Evolutionary conservation across 2,888 invertebrate species (phyloP), one percentile per base, ranked within the genome.

Genomic region (Melanchra persicariae): DNA sequence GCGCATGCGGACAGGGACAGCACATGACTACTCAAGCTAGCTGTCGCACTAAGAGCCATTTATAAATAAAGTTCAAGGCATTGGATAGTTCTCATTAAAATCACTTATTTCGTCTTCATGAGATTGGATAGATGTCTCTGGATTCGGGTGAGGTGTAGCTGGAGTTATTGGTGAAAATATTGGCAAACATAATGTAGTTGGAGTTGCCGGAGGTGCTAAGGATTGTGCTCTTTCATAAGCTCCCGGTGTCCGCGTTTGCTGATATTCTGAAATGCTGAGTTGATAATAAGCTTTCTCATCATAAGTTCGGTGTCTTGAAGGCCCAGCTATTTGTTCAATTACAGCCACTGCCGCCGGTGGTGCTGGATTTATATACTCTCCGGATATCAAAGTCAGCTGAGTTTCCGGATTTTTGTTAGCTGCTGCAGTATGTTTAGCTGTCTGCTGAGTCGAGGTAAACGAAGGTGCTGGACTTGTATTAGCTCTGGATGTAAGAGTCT

Each of bases 1-100:
- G 66, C 70, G 72, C 76, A 72, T 77, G 76, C 76, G 72, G 76
- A 77, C 76, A 77, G 76, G 72, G 72, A 77, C 72, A 77, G 76
- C 76, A 77, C 76, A 77, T 77, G 76, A 77, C 59, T 77, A 72
- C 72, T 77, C 76, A 72, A 77, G 72, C 76, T 77, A 77, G 66
- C 76, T 77, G 72, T 72, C 62, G 72, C 76, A 69, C 76, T 61
- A 61, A 61, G 49, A 61, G 72, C 76, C 72, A 77, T 77, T 72
- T 72, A 77, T 77, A 72, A 69, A 71, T 76, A 76, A 26, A 72
- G 76, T 76, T 76, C 71, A 76, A 76, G 76, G 71, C 71, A 76
- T 76, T 76, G 62, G 71, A 76, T 76, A 76, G 76, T 76, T 76
- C 34, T 76, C 68, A 76, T 76, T 76, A 71, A 76, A 76, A 75